Percentiles rank a stretch among this genome's conserved stretches.
Evolutionary conservation across 2,113 vertebrate species (phyloP).

Genomic region (Nothoprocta pentlandii): DNA sequence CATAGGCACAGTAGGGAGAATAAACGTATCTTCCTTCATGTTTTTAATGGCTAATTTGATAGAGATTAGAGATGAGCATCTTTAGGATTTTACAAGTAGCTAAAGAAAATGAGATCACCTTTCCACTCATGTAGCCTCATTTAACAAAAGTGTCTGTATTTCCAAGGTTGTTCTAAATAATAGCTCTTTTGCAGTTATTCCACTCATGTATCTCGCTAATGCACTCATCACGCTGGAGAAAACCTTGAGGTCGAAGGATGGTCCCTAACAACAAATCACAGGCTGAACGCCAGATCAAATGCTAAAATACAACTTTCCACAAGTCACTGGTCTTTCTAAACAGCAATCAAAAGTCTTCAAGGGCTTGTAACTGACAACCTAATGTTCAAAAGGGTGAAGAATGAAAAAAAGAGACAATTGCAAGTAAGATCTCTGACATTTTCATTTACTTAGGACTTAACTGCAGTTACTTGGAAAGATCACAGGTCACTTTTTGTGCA

Average conservation of each 20-base stretch:
- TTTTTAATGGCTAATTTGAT: neutral
- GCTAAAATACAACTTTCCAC: neutral
- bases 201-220: neutral
- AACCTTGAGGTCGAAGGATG: neutral
- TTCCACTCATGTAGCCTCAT: rapidly evolving
- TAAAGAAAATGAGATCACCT: neutral
- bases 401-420: neutral
- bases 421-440: neutral
- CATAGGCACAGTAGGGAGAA: neutral
- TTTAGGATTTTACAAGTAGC: neutral
- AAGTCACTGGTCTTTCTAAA: neutral
- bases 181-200: neutral
- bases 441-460: neutral
- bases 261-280: neutral
- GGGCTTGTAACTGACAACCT: neutral
- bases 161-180: neutral
- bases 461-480: neutral
- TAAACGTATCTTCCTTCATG: neutral
- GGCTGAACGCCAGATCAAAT: neutral
- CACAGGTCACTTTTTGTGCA: neutral
- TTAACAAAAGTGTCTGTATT: neutral
- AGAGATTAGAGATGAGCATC: neutral
- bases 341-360: neutral
- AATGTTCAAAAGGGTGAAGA: neutral
- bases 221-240: neutral